Evolutionary conservation across 1,140 invertebrate species (phyloP).

Genomic region (Mamestra configurata): DNA sequence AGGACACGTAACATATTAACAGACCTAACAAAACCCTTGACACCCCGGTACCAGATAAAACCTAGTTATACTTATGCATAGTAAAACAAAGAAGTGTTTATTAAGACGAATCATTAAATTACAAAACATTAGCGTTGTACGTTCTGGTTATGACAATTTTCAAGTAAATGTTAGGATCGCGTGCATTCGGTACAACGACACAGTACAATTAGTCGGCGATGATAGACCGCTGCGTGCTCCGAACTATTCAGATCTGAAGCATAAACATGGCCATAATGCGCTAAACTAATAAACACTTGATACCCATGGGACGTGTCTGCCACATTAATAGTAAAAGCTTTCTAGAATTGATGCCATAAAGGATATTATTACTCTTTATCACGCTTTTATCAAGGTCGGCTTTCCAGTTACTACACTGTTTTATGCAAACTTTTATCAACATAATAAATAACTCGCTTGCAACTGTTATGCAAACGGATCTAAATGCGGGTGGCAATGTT

Average conservation of each 20-base stretch:
- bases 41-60: no score
- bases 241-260: conserved; percentile 58
- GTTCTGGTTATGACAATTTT: conserved; percentile 54
- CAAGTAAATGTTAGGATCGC: conserved; percentile 71
- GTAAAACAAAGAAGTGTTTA: conserved; percentile 43
- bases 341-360: conserved; percentile 1
- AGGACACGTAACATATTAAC: neutral
- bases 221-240: conserved; percentile 61
- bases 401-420: neutral
- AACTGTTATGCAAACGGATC: neutral
- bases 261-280: conserved; percentile 26
- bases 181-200: conserved; percentile 65
- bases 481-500: conserved; percentile 36
- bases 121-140: conserved; percentile 44
- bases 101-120: conserved; percentile 42
- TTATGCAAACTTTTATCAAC: neutral
- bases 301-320: conserved; percentile 5
- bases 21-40: no score
- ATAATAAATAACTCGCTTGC: neutral
- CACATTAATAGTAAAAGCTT: conserved; percentile 13
- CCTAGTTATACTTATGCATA: no score
- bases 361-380: neutral
- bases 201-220: conserved; percentile 61
- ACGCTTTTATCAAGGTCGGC: neutral
- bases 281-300: conserved; percentile 43